A percentile compares a stretch with the other conserved stretches of the same genome.
Conservation (phyloP, 2,888 invertebrate species). For the Pterostichus madidus region DNA sequence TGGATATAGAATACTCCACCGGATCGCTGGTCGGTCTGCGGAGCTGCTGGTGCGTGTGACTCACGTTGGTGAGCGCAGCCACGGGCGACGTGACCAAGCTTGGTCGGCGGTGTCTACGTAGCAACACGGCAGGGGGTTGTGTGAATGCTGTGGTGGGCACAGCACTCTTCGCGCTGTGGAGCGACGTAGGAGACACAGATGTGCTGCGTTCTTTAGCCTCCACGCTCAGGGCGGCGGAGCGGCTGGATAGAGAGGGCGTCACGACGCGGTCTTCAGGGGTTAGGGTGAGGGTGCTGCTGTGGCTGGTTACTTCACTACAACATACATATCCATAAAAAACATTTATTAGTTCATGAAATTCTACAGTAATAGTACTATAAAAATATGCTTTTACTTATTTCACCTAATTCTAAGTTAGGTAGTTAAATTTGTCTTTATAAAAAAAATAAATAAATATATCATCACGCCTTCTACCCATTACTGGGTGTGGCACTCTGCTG, state of each 20-base stretch:
- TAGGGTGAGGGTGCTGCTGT: slow-evolving; percentile 74
- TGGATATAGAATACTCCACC: slow-evolving; percentile 73
- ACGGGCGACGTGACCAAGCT: slow-evolving; percentile 74
- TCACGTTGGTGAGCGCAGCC: slow-evolving; percentile 83
- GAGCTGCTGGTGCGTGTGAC: slow-evolving; percentile 72
- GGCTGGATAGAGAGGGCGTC: slow-evolving; percentile 65
- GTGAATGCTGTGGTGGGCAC: not conserved
- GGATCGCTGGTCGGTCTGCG: slow-evolving; percentile 76
- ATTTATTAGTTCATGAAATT: too few relatives aligned
- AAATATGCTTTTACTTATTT: too few relatives aligned
- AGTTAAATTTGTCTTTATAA: too few relatives aligned
- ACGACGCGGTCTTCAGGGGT: slow-evolving; percentile 73
- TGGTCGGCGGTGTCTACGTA: slow-evolving; percentile 11
- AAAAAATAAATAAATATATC: too few relatives aligned
- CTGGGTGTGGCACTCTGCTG: too few relatives aligned
- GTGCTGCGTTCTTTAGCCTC: slow-evolving; percentile 68
- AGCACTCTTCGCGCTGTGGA: slow-evolving; percentile 77
- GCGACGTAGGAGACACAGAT: slow-evolving; percentile 47
- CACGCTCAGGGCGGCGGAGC: slow-evolving; percentile 73
- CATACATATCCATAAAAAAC: not conserved
- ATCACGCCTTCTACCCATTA: too few relatives aligned
- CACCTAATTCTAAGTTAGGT: too few relatives aligned
- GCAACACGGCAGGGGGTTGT: not conserved
- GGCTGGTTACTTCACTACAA: slow-evolving; percentile 74
- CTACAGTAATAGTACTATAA: too few relatives aligned